Percentiles rank a stretch among this genome's conserved stretches.
Evolutionary conservation across 2,797 vertebrate species (phyloP).

Genomic region (Melanotaenia pygmaea): DNA sequence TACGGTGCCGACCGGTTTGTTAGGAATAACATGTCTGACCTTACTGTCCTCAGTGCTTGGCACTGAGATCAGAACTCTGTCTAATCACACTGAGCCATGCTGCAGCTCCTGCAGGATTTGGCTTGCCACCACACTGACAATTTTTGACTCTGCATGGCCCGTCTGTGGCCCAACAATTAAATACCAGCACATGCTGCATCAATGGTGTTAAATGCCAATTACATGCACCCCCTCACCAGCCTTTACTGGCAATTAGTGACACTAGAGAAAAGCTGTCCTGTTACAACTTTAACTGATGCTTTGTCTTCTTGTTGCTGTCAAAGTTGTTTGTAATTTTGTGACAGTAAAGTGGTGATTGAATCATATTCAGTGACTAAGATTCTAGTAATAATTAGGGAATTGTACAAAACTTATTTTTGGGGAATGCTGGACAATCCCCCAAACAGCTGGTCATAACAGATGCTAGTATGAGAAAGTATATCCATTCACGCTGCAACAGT

Average conservation of each 20-base stretch:
- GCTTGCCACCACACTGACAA: slow-evolving; percentile 59
- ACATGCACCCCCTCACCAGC: slow-evolving; percentile 62
- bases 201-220: slow-evolving; percentile 75
- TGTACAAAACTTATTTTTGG: background rate
- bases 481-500: background rate
- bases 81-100: slow-evolving; percentile 71
- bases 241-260: slow-evolving; percentile 71
- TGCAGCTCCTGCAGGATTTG: slow-evolving; percentile 73
- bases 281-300: slow-evolving; percentile 52
- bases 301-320: slow-evolving; percentile 20
- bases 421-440: background rate
- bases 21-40: slow-evolving; percentile 59
- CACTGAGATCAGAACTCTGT: slow-evolving; percentile 60
- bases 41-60: slow-evolving; percentile 68
- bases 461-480: background rate
- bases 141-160: slow-evolving; percentile 71
- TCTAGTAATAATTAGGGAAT: background rate
- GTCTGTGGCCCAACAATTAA: slow-evolving; percentile 68
- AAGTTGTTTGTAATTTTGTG: slow-evolving; percentile 37
- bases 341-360: slow-evolving; percentile 7
- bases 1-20: slow-evolving; percentile 27
- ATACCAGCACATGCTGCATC: slow-evolving; percentile 77
- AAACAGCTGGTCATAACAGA: background rate
- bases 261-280: slow-evolving; percentile 46
- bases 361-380: background rate